Evolutionary conservation across 2,797 vertebrate genomes (phyloP), one percentile per base, ranked within the genome.

Genomic region (Gambusia yucatana): DNA sequence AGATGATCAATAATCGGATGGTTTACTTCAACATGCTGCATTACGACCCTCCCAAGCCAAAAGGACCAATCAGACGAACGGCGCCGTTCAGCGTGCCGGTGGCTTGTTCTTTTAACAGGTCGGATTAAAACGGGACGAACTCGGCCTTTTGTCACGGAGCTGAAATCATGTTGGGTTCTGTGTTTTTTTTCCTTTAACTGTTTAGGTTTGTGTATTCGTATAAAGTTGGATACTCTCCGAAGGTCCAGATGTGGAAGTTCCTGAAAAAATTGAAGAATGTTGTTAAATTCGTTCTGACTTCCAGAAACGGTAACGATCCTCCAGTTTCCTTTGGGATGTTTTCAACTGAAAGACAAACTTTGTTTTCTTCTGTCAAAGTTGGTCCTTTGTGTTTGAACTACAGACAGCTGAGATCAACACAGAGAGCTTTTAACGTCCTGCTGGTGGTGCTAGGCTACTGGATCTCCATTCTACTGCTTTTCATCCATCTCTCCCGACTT

Each of bases 131-230:
- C 17, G 30, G 30, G 59, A 63, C 14, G 70, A 4, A 30, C 0
- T 47, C 69, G 3, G 43, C 25, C 2, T 33, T 70, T 70, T 39
- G 14, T 44, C 55, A 13, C 55, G 11, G n/a, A 6, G 30, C 46
- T 33, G 28, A 33, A 72, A 55, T 41, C 48, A 36, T 41, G 30
- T 39, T 41, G 25, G 33, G 0, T 65, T 65, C 14, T 59, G 3
- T 30, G 55, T 13, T 30, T 30, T 16, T 16, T 59, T 72, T 30
- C 16, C 46, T 48, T 14, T 48, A 4, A 63, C 36, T 67, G 20
- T 41, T 79, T 52, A 96, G 96, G 85, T 96, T 92, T 75, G 89
- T 94, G 11, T 95, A 96, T 75, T 90, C 93, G 0, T 96, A 96
- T 82, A 94, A 95, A 87, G 89, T 95, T 22, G 95, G 93, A 13